Evolutionary conservation across 2,797 vertebrate species (phyloP).

Genomic region (Xiphorhynchus erythropygius): DNA sequence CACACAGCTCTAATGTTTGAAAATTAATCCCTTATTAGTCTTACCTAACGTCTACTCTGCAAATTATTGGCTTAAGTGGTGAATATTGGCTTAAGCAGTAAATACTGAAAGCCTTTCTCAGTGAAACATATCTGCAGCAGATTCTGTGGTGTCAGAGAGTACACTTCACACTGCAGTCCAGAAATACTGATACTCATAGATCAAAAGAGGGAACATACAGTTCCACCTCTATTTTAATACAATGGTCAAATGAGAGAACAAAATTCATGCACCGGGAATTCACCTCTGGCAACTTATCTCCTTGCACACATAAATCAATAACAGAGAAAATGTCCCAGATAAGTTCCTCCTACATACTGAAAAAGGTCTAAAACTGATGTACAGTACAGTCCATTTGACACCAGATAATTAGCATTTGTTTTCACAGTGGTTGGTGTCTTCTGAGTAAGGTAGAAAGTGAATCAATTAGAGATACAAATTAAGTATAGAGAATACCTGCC

Average conservation of each 20-base stretch:
- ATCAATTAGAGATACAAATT: not conserved
- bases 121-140: not conserved
- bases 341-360: not conserved
- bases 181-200: not conserved
- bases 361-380: not conserved
- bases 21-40: not conserved
- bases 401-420: not conserved
- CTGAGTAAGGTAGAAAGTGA: not conserved
- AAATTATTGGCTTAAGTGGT: not conserved
- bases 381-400: not conserved
- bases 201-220: not conserved
- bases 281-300: not conserved
- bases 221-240: constrained; percentile 14
- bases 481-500: not conserved
- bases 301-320: not conserved
- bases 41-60: not conserved
- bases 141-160: not conserved
- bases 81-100: not conserved
- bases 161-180: not conserved
- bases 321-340: not conserved
- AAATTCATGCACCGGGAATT: not conserved
- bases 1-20: not conserved
- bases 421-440: no score
- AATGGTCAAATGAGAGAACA: not conserved
- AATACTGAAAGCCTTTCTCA: not conserved